Conservation (phyloP, 1,140 invertebrate genomes). For the Drosophila athabasca region DNA sequence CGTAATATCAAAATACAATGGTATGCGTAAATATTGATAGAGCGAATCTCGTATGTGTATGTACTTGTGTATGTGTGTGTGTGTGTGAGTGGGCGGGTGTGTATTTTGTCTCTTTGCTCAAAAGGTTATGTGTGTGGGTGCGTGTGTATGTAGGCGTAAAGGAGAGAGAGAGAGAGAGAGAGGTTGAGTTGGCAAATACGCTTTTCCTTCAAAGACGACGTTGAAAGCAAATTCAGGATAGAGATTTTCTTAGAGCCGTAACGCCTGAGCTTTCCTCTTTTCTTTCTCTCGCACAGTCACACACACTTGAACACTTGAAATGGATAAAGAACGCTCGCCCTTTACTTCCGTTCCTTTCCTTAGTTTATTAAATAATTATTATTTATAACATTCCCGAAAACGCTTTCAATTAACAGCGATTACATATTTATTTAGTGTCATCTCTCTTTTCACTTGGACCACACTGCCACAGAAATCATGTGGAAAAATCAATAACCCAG, state of each 20-base stretch:
- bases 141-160: slow-evolving; percentile 6
- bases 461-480: slow-evolving; percentile 44
- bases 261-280: slow-evolving; percentile 53
- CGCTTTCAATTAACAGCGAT: not conserved
- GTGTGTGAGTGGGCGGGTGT: slow-evolving; percentile 4
- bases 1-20: slow-evolving; percentile 74
- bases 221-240: slow-evolving; percentile 77
- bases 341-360: slow-evolving; percentile 8
- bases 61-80: slow-evolving; percentile 22
- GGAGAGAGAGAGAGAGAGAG: slow-evolving; percentile 7
- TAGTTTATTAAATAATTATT: slow-evolving; percentile 30
- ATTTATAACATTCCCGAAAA: not conserved
- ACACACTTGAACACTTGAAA: slow-evolving; percentile 18
- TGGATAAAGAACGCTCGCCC: slow-evolving; percentile 4
- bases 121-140: slow-evolving; percentile 19
- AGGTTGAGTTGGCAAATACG: slow-evolving; percentile 42
- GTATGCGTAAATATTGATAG: slow-evolving; percentile 79
- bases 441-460: slow-evolving; percentile 28
- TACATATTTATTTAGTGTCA: slow-evolving; percentile 9
- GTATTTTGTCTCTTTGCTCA: slow-evolving; percentile 25
- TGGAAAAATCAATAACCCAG: slow-evolving; percentile 76
- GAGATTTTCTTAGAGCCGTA: slow-evolving; percentile 75
- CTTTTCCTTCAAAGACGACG: slow-evolving; percentile 71
- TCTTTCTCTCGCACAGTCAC: slow-evolving; percentile 32
- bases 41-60: slow-evolving; percentile 48